Conservation (phyloP, 2,888 invertebrate species). For the Orthosia incerta region DNA sequence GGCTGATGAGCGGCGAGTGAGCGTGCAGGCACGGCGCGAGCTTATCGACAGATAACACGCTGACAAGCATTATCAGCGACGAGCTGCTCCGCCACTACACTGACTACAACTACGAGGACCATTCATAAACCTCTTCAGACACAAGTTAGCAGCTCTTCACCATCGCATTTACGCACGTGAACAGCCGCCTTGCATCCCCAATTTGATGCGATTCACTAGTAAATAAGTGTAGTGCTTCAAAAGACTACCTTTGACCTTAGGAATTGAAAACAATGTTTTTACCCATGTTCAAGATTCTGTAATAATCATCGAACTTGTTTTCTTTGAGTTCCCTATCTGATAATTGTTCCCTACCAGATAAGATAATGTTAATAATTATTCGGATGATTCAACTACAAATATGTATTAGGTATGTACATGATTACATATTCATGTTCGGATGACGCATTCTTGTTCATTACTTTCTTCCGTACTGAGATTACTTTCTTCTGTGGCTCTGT, state of each 20-base stretch:
- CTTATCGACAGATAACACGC: slow-evolving; percentile 63
- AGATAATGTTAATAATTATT: slow-evolving; percentile 42
- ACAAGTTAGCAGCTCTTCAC: slow-evolving; percentile 2
- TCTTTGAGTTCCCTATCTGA: slow-evolving; percentile 31
- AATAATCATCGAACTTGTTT: slow-evolving; percentile 27
- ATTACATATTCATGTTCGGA: slow-evolving; percentile 22
- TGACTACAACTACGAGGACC: not conserved
- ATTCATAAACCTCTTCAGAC: slow-evolving; percentile 26
- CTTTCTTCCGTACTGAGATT: slow-evolving; percentile 11
- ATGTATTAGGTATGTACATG: slow-evolving; percentile 11
- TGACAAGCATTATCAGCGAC: slow-evolving; percentile 42
- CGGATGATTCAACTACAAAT: slow-evolving; percentile 27
- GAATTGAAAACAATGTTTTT: not conserved
- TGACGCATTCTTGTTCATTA: slow-evolving; percentile 13
- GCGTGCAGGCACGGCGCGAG: slow-evolving; percentile 7
- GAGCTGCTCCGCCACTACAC: slow-evolving; percentile 18
- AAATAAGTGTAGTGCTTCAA: not conserved
- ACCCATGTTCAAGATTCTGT: not conserved
- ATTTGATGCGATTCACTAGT: not conserved
- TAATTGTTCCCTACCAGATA: slow-evolving; percentile 25
- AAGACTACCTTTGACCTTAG: not conserved
- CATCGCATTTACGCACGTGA: not conserved
- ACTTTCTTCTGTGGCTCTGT: not conserved
- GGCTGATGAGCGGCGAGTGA: slow-evolving; percentile 36
- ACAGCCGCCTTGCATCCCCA: too few species aligned